Base-by-base conservation (phyloP, 1,140 invertebrate species). In the Sycophaga agraensis region DNA sequence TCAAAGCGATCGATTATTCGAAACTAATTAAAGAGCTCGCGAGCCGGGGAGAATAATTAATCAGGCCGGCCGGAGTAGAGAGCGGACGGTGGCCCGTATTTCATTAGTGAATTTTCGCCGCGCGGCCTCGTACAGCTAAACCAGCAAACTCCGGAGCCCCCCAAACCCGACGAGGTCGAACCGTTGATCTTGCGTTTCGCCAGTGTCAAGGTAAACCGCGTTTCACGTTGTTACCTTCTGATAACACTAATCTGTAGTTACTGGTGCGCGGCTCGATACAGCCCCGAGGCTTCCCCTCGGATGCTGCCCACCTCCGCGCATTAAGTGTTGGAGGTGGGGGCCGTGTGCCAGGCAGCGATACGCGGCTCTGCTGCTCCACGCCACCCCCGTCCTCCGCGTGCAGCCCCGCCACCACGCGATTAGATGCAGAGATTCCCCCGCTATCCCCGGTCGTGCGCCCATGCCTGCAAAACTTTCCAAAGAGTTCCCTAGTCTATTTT, bases 241-340 rank as follows among this genome's bases (percentile, higher is more conserved):
- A 77, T 77, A 77, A 76, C 72, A 72, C 71, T 77, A 76, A 77
- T 77, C 75, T 75, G 73, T 76, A 75, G 74, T 72, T 76, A 77
- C 71, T 73, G 68, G 70, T 61, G 59, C 51, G 12, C 51, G 26
- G 51, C 22, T 63, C 59, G 59, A 63, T 63, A 54, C 50, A 37
- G 28, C 59, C 59, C 49, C 28, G 21, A 53, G 31, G 28, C 50
- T 16, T 55, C 12, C 45, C 22, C 4, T 40, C 34, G 31, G 19
- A 34, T 50, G 34, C 17, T 16, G 28, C 16, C 17, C 42, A 2
- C 11, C n/a, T 11, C n/a, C 21, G 45, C 22, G 54, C 40, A 58
- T 58, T 58, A 58, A 49, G 40, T 49, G 35, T 51, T 40, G 24
- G 8, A n/a, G n/a, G 24, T 31, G 17, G 6, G 5, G 24, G 45